A percentile compares a stretch with the other conserved stretches of the same genome.
Evolutionary conservation across 2,888 invertebrate species (phyloP).

Genomic region (Nephrotoma guestfalica): DNA sequence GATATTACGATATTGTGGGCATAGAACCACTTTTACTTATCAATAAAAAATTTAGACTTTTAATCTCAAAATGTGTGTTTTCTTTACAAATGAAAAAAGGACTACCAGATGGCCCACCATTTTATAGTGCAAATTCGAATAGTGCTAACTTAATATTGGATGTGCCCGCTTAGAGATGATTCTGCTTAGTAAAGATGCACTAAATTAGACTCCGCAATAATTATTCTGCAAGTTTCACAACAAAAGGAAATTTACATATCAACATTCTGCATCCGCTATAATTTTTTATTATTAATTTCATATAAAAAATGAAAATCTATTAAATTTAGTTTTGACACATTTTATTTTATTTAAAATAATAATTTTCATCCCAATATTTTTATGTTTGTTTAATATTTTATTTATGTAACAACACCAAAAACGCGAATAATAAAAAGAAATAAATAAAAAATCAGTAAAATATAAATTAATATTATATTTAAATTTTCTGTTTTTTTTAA

Average conservation of each 20-base stretch:
- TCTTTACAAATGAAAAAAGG: too few relatives aligned
- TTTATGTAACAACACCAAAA: not conserved
- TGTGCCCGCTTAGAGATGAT: too few relatives aligned
- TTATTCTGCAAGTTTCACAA: not conserved
- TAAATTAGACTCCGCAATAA: too few relatives aligned
- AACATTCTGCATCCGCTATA: not conserved
- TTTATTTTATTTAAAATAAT: not conserved
- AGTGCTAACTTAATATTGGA: too few relatives aligned
- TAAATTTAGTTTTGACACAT: not conserved
- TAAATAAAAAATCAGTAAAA: not conserved
- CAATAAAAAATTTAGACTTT: too few relatives aligned
- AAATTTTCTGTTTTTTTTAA: not conserved
- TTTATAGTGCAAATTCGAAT: too few relatives aligned
- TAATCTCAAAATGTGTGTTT: too few relatives aligned
- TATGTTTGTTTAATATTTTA: not conserved
- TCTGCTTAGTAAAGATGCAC: too few relatives aligned
- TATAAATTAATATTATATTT: not conserved
- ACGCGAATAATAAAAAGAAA: not conserved
- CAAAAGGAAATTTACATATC: not conserved
- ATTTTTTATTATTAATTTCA: not conserved
- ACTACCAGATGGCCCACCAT: too few relatives aligned
- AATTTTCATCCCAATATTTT: not conserved
- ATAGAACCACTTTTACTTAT: too few relatives aligned
- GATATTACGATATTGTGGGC: too few relatives aligned
- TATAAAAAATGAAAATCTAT: not conserved